phyloP scores from a whole-genome alignment of 2,113 vertebrate genomes.

The Ranitomeya variabilis region DNA sequence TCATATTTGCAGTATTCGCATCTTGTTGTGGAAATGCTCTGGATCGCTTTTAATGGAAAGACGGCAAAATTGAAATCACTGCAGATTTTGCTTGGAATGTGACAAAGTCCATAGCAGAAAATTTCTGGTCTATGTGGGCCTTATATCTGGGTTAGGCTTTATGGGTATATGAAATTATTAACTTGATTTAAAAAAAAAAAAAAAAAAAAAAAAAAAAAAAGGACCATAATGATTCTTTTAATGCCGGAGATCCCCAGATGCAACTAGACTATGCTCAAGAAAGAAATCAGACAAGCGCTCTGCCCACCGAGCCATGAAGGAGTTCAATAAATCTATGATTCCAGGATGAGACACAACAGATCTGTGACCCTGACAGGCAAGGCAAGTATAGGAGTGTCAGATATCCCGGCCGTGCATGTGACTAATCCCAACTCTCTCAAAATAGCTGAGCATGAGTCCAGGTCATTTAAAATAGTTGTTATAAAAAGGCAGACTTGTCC shows the following conservation, averaged over 20 bases:
- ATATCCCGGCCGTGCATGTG: conserved; percentile 48
- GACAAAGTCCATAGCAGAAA: too few relatives aligned
- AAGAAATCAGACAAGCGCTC: neutral
- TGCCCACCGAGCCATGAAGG: neutral
- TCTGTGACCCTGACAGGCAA: conserved; percentile 42
- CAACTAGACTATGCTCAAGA: neutral
- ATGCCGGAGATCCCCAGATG: neutral
- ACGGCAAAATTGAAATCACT: too few relatives aligned
- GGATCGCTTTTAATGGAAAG: too few relatives aligned
- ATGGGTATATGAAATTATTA: neutral
- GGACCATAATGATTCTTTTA: neutral
- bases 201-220: neutral
- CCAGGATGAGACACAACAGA: conserved; percentile 36
- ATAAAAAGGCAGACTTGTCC: conserved; percentile 44
- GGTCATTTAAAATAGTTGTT: conserved; percentile 49
- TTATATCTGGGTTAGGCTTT: too few relatives aligned
- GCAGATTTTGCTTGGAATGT: too few relatives aligned
- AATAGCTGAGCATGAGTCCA: conserved; percentile 51
- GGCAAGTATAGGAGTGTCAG: conserved; percentile 41
- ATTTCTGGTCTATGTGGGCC: too few relatives aligned
- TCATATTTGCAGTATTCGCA: too few relatives aligned
- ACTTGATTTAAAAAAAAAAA: neutral
- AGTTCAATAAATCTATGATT: conserved; percentile 5
- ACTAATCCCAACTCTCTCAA: conserved; percentile 54
- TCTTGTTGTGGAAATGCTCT: too few relatives aligned